Evolutionary conservation across 2,888 invertebrate species (phyloP), one percentile per base, ranked within the genome.

Genomic region (Agelastica alni): DNA sequence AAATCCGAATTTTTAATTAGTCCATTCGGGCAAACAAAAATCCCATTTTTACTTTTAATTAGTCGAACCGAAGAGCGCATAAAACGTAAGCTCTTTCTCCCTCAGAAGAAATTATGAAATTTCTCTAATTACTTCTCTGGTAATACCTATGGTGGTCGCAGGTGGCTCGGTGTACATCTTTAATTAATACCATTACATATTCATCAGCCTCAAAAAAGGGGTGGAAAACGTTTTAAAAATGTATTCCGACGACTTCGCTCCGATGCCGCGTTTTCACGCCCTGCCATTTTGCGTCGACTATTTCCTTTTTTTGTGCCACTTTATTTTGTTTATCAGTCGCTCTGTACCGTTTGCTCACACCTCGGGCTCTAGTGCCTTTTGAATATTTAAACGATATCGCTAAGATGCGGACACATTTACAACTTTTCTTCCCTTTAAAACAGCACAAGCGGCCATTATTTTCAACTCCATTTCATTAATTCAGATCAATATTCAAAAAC

Each of bases 101-200:
- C 69, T 64, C 63, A 56, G 53, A 69, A 71, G 72, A 72, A 73
- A 75, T 74, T 73, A 72, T 69, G 68, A 74, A 75, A 75, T 75
- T 75, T 74, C 73, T 74, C 71, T 74, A 75, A 76, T 75, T 75
- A 75, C 74, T 68, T 67, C 59, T 44, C 58, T 64, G 65, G 70
- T 71, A 72, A 71, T 71, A 70, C 72, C 72, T 71, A 70, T 59
- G 65, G 66, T 65, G 74, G 73, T 68, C 75, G 75, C 76, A 76
- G 76, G 76, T 76, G 76, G 71, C 70, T 70, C 70, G 69, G 65
- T 68, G 62, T 70, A 71, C 72, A 72, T 75, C 74, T 75, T 75
- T 75, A 76, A 76, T 76, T 76, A 76, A 75, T 75, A 70, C 72
- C 75, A 76, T 76, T 76, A 75, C 76, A 73, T 75, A 76, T 76